These are phyloP conservation scores for Grammomys dolichurus DNA, from an alignment of 2,113 vertebrate genomes.

Conservation along the genomic window DNA sequence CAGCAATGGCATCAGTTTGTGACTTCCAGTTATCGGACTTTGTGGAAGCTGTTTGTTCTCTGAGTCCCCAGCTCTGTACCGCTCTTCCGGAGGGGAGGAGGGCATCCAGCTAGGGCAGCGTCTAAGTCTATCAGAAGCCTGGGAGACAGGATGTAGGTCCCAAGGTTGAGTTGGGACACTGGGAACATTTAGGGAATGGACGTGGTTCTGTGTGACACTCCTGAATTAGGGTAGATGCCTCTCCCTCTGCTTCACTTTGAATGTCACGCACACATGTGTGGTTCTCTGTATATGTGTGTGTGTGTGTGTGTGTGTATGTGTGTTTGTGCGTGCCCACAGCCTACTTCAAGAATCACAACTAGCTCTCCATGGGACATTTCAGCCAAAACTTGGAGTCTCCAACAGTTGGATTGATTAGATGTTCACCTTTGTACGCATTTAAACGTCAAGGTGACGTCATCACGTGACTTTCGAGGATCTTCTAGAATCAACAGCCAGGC, in stretches of 20 bases:
- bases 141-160: background rate
- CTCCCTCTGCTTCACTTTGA: background rate
- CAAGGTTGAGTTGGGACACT: background rate
- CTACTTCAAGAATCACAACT: background rate
- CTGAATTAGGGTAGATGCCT: background rate
- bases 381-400: background rate
- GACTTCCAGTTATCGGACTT: background rate
- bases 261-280: background rate
- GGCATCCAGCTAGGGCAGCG: background rate
- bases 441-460: background rate
- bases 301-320: background rate
- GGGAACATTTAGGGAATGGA: constrained; percentile 3
- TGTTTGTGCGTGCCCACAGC: background rate
- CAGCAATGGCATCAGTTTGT: background rate
- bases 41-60: background rate
- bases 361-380: background rate
- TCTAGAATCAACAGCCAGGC: constrained; percentile 16
- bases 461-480: background rate
- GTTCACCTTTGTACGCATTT: background rate
- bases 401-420: background rate
- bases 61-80: background rate
- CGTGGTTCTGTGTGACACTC: background rate
- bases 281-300: background rate
- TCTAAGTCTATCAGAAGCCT: background rate
- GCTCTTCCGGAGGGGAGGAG: background rate